Evolutionary conservation across 1,140 invertebrate genomes (phyloP).

Genomic region (Brachionus rubens): DNA sequence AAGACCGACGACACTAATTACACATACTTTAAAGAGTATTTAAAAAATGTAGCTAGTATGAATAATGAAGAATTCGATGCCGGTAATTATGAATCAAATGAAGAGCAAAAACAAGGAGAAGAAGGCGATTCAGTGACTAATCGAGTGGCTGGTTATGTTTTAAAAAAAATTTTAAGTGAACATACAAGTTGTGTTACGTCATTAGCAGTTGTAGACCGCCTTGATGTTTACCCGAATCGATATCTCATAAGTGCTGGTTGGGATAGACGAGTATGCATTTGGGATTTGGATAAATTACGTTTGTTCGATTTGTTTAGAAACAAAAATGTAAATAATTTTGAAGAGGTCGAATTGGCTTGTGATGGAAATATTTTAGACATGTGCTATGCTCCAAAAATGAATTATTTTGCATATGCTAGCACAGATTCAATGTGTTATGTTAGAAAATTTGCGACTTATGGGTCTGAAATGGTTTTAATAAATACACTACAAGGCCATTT

Average conservation of each 20-base stretch:
- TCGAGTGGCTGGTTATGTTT: constrained; percentile 58
- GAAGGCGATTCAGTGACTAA: constrained; percentile 58
- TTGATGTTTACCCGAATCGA: constrained; percentile 49
- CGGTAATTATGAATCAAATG: neutral
- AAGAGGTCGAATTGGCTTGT: constrained; percentile 51
- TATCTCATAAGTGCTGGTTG: constrained; percentile 58
- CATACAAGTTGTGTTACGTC: constrained; percentile 59
- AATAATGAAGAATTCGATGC: constrained; percentile 5
- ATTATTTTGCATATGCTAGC: constrained; percentile 59
- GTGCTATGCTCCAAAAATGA: constrained; percentile 54
- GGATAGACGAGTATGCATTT: constrained; percentile 59
- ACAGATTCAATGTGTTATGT: constrained; percentile 60
- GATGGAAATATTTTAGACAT: constrained; percentile 58
- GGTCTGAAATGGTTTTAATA: constrained; percentile 55
- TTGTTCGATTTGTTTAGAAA: constrained; percentile 34
- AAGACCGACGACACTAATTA: constrained; percentile 27
- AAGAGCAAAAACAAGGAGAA: constrained; percentile 48
- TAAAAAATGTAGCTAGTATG: neutral
- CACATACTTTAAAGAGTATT: constrained; percentile 23
- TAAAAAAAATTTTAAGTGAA: constrained; percentile 56
- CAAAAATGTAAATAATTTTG: constrained; percentile 37
- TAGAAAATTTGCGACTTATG: constrained; percentile 56
- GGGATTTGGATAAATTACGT: constrained; percentile 54
- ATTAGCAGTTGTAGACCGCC: constrained; percentile 53
- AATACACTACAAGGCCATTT: constrained; percentile 55